A percentile compares a stretch with the other conserved stretches of the same genome.
These are phyloP conservation scores for Scotopteryx bipunctaria DNA, from an alignment of 2,888 invertebrate species.

Conservation along the genomic window DNA sequence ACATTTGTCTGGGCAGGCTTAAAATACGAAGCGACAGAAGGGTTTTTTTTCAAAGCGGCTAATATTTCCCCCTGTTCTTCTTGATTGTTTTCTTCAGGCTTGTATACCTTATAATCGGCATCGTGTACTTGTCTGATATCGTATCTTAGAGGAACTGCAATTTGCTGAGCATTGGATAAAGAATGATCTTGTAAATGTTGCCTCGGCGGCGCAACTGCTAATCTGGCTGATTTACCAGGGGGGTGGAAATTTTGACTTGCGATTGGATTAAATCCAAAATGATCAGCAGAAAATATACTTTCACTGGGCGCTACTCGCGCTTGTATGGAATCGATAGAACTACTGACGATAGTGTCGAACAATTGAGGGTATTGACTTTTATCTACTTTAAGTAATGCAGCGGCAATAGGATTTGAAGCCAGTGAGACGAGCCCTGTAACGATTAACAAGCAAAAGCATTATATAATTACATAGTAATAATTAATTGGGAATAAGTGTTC, in stretches of 20 bases:
- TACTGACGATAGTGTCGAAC: conserved; percentile 76
- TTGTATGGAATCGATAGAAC: conserved; percentile 76
- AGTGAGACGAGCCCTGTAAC: conserved; percentile 75
- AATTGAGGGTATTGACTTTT: conserved; percentile 74
- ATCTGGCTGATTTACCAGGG: conserved; percentile 60
- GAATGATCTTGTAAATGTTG: conserved; percentile 45
- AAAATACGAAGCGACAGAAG: conserved; percentile 73
- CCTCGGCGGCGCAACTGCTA: conserved; percentile 55
- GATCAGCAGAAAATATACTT: conserved; percentile 69
- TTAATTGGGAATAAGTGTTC: too few species aligned
- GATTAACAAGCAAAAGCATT: conserved; percentile 46
- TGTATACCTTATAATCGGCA: conserved; percentile 75
- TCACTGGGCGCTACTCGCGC: conserved; percentile 67
- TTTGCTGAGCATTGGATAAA: conserved; percentile 53
- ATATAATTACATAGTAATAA: conserved; percentile 5
- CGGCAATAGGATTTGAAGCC: conserved; percentile 72
- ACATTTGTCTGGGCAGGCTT: conserved; percentile 70
- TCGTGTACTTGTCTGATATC: conserved; percentile 77
- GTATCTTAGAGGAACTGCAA: conserved; percentile 66
- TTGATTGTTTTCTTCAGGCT: conserved; percentile 70
- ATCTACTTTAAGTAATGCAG: conserved; percentile 73
- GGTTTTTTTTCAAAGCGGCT: conserved; percentile 73
- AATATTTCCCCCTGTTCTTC: conserved; percentile 63
- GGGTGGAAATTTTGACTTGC: conserved; percentile 72
- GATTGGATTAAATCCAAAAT: conserved; percentile 77